Evolutionary conservation across 2,888 invertebrate genomes (phyloP), one percentile per base, ranked within the genome.

Genomic region (Spialia ferax): DNA sequence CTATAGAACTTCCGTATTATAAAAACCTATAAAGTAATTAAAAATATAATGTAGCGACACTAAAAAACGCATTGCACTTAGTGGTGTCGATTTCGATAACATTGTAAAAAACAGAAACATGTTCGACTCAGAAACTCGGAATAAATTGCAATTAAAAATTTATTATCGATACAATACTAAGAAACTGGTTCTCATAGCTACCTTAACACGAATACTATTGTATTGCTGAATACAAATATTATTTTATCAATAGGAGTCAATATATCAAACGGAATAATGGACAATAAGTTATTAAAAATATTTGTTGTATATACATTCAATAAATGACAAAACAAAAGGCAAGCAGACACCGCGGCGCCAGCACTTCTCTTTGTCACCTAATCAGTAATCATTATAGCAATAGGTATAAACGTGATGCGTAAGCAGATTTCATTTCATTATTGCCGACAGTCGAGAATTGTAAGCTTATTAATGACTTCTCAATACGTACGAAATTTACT

Each of bases 231-330:
- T 70, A 73, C 56, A 69, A 67, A 69, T 69, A 57, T 63, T n/a
- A 55, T 48, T 13, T 42, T 65, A 65, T 72, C 69, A 72, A 74
- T 74, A 73, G 70, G 20, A 64, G 45, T 55, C 35, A 62, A 15
- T 15, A 23, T 15, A 62, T 23, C 52, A 62, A 35, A 64, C 48
- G 7, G 22, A 55, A 48, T 35, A 29, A 22, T 48, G 22, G 13
- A 35, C 42, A 45, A 20, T 50, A 20, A 35, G 35, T 23, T 38
- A 10, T 62, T 35, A 29, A 48, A 50, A 29, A 7, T 2, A 26
- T 32, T 59, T 52, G 26, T 52, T 52, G 7, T 52, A 52, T 52
- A 8, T 50, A 45, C 8, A 18, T 42, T 45, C 3, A 18, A 45
- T 18, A 45, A 15, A 13, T 20, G 8, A 42, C 42, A 38, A 52